A percentile compares a stretch with the other conserved stretches of the same genome.
Evolutionary conservation across 2,888 invertebrate species (phyloP).

Genomic region (Hermaeophaga mercurialis): DNA sequence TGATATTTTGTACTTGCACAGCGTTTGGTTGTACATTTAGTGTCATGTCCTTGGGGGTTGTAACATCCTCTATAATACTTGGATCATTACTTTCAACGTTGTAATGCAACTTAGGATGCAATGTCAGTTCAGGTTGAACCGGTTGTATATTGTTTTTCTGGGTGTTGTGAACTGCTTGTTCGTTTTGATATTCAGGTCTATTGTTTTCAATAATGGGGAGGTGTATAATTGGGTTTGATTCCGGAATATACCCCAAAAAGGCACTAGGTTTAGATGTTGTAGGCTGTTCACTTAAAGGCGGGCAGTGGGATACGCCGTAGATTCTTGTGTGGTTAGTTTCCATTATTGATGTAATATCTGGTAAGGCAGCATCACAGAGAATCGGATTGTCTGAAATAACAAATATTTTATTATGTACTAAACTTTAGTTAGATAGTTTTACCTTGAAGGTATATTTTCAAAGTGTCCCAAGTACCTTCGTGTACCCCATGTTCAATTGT

Average conservation of each 20-base stretch:
- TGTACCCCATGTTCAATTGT: constrained; percentile 81
- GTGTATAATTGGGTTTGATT: constrained; percentile 23
- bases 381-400: constrained; percentile 77
- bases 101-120: constrained; percentile 23
- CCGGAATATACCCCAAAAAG: constrained; percentile 52
- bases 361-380: constrained; percentile 74
- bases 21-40: neutral
- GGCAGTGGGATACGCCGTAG: constrained; percentile 66
- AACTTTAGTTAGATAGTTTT: constrained; percentile 46
- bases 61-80: constrained; percentile 16
- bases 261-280: constrained; percentile 52
- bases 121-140: constrained; percentile 25
- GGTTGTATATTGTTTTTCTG: constrained; percentile 17
- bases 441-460: constrained; percentile 84
- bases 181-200: constrained; percentile 17
- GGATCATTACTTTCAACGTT: constrained; percentile 5
- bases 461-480: constrained; percentile 61
- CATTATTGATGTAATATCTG: constrained; percentile 72
- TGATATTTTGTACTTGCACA: neutral
- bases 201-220: constrained; percentile 12
- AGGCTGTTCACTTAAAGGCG: constrained; percentile 53
- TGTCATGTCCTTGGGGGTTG: neutral
- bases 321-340: constrained; percentile 75
- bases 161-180: constrained; percentile 7
- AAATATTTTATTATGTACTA: neutral